Conservation (phyloP, 2,797 vertebrate species). For the Craterocephalus amniculus region DNA sequence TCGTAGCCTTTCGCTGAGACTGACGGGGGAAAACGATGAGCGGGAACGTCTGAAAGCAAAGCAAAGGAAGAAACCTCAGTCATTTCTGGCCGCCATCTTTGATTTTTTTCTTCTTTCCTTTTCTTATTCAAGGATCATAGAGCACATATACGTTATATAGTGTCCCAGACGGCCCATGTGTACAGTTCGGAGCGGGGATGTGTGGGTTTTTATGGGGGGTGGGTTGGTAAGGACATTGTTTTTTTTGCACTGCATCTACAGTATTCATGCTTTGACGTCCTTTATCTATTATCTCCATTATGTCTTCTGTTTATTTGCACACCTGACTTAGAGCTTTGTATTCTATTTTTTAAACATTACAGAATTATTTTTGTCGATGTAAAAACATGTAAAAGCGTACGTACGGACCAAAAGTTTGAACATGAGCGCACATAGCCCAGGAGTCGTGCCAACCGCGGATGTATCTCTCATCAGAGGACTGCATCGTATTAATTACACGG, state of each 20-base stretch:
- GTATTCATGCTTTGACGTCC: conserved; percentile 83
- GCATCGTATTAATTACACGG: conserved; percentile 52
- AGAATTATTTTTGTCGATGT: conserved; percentile 85
- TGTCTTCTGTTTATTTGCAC: conserved; percentile 85
- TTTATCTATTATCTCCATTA: conserved; percentile 82
- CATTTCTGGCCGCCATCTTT: conserved; percentile 68
- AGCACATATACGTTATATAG: conserved; percentile 74
- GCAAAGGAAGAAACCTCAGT: conserved; percentile 71
- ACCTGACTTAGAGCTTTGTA: conserved; percentile 84
- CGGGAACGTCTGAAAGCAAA: conserved; percentile 56
- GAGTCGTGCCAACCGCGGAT: conserved; percentile 55
- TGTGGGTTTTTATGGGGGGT: conserved; percentile 10
- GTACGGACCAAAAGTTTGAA: conserved; percentile 84
- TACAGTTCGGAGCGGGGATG: conserved; percentile 38
- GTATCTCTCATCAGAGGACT: conserved; percentile 45
- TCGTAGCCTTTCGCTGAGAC: conserved; percentile 58
- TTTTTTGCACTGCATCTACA: conserved; percentile 85
- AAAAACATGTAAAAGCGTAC: conserved; percentile 75
- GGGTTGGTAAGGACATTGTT: conserved; percentile 70
- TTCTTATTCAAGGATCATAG: conserved; percentile 70
- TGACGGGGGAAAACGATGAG: conserved; percentile 66
- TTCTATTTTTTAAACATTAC: conserved; percentile 86
- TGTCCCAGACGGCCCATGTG: conserved; percentile 71
- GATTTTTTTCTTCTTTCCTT: conserved; percentile 33
- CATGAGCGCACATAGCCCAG: conserved; percentile 43